Base-by-base conservation (phyloP, 2,797 vertebrate genomes). In the Cyprinodon diabolis region DNA sequence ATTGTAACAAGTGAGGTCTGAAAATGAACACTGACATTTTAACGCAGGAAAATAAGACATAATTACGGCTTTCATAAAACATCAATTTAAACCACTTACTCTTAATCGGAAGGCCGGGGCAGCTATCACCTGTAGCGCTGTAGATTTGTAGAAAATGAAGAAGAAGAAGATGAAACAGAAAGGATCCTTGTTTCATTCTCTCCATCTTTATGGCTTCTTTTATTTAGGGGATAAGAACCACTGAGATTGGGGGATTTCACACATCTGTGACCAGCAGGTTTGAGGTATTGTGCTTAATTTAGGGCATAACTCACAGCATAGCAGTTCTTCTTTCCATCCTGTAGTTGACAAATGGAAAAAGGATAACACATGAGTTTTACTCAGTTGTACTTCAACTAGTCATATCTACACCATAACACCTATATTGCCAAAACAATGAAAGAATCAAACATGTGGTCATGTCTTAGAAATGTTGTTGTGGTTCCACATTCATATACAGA, bases 281-380 rank as follows among this genome's bases (percentile, higher is more conserved):
- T 75, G 12, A 30, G 30, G 30, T 2, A 12, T 37, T 25, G 9
- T 49, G 12, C 8, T 4, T 52, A 1, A 12, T 35, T 40, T n/a
- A 55, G 21, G 9, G 1, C 19, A n/a, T 15, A 14, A 40, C 19
- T 80, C 49, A 69, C 49, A 65, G 55, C 56, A 76, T 82, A 5
- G 19, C 25, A 56, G 21, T 48, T 55, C 51, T 58, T 30, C 30
- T 30, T 55, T 13, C 78, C 71, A 79, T 84, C 58, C 86, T 88
- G 78, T 14, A 58, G 17, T 58, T 51, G 10, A 66, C 47, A 40
- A 76, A 1, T 14, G 1, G 4, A 11, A 35, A 67, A 66, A 40
- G 6, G 55, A n/a, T 30, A 76, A 13, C 6, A 43, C 25, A 48
- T 4, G 14, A 37, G 2, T 60, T 51, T 51, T 23, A 66, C 37